A percentile compares a stretch with the other conserved stretches of the same genome.
phyloP scores from a whole-genome alignment of 2,797 vertebrate species.

The Scyliorhinus canicula region DNA sequence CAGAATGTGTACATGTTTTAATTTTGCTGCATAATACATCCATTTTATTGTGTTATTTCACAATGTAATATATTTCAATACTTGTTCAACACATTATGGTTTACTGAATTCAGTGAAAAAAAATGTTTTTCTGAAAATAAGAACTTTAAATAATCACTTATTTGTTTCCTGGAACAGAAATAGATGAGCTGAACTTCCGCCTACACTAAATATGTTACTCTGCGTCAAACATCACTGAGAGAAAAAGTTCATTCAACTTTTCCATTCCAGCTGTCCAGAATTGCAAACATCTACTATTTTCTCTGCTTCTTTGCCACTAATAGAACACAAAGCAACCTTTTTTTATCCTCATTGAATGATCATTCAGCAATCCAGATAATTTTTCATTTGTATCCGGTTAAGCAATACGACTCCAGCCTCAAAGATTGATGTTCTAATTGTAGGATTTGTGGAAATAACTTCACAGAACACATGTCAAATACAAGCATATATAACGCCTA shows the following conservation, averaged over 20 bases:
- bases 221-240: neutral
- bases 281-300: neutral
- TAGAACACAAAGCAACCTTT: neutral
- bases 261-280: neutral
- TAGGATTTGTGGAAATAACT: neutral
- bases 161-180: neutral
- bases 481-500: neutral
- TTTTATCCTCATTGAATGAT: neutral
- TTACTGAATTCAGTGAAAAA: neutral
- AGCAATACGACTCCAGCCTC: neutral
- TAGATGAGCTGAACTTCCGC: neutral
- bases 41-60: neutral
- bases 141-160: neutral
- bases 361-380: neutral
- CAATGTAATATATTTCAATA: neutral
- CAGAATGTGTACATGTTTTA: neutral
- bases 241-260: neutral
- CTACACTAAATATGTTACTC: neutral
- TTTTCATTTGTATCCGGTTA: neutral
- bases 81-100: neutral
- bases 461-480: neutral
- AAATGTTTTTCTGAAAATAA: neutral
- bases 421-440: neutral
- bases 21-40: neutral
- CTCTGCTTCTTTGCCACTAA: neutral